Evolutionary conservation across 2,797 vertebrate genomes (phyloP).

Genomic region (Hylomyscus alleni): DNA sequence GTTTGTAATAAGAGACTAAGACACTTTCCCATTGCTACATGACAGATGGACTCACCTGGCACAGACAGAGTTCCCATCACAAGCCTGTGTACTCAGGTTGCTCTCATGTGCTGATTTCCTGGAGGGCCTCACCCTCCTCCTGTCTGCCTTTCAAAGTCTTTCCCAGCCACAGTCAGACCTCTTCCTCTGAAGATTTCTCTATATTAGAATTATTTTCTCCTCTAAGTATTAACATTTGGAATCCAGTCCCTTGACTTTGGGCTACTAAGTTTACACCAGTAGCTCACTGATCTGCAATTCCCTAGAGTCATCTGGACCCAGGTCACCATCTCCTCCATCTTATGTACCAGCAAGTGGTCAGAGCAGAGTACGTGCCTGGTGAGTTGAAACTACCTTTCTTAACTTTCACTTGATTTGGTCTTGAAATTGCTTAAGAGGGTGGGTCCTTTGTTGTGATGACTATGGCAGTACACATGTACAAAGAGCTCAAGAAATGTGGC

Average conservation of each 20-base stretch:
- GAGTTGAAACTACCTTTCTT: background rate
- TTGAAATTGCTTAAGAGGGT: background rate
- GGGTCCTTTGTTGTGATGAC: background rate
- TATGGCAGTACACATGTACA: background rate
- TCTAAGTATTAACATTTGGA: background rate
- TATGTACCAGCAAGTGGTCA: background rate
- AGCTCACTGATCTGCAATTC: background rate
- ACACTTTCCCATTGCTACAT: background rate
- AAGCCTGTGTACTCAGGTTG: background rate
- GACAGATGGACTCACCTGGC: background rate
- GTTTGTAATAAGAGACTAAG: background rate
- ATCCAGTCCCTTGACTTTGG: background rate
- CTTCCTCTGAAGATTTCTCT: background rate
- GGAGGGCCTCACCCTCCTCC: background rate
- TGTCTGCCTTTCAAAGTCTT: background rate
- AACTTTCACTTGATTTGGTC: background rate
- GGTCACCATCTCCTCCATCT: background rate
- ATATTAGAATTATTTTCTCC: background rate
- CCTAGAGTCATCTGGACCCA: background rate
- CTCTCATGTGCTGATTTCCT: background rate
- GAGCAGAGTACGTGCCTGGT: background rate
- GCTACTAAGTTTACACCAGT: background rate
- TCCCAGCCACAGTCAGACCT: background rate
- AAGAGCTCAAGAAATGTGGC: background rate
- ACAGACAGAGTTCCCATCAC: too few species aligned